Conservation (phyloP, 2,797 vertebrate genomes). For the Phyllotis vaccarum region DNA sequence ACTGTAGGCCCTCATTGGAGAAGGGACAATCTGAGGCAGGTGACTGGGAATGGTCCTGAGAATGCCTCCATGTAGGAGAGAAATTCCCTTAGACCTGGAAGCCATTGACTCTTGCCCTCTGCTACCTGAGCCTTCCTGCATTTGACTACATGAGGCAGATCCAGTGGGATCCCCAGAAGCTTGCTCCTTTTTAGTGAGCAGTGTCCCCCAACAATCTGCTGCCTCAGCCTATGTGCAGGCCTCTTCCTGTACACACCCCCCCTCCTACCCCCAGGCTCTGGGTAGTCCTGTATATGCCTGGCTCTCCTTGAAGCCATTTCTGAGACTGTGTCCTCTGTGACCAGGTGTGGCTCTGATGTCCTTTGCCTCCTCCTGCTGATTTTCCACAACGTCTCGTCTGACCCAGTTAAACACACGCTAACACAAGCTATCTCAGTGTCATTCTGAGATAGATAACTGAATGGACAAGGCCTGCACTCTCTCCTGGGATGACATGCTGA, state of each 20-base stretch:
- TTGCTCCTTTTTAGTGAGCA: not conserved
- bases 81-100: not conserved
- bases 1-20: not conserved
- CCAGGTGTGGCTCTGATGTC: not conserved
- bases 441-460: not conserved
- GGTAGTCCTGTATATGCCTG: rapidly evolving
- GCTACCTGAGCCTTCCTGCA: not conserved
- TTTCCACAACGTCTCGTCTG: not conserved
- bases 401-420: not conserved
- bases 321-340: not conserved
- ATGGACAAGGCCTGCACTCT: not conserved
- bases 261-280: not conserved
- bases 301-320: not conserved
- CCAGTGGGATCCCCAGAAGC: not conserved
- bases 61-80: not conserved
- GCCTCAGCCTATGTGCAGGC: not conserved
- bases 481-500: not conserved
- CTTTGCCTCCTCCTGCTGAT: not conserved
- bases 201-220: not conserved
- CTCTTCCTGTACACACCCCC: not conserved
- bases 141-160: not conserved
- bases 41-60: not conserved
- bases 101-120: not conserved
- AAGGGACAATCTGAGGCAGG: not conserved
- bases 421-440: not conserved